phyloP scores from a whole-genome alignment of 2,888 invertebrate genomes.

The Boloria selene region DNA sequence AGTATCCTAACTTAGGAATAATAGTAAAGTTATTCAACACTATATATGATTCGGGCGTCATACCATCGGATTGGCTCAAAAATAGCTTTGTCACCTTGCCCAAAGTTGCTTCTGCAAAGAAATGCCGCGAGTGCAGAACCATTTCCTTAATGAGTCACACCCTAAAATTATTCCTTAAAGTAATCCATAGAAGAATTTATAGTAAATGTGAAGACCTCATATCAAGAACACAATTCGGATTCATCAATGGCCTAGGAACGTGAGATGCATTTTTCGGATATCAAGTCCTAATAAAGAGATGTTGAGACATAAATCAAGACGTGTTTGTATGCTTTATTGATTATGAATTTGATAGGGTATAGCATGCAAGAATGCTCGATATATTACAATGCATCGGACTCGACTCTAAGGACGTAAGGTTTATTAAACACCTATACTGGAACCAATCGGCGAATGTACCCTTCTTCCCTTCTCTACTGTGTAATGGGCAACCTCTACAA shows the following conservation, averaged over 20 bases:
- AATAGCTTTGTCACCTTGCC: conserved; percentile 15
- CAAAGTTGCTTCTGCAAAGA: conserved; percentile 1
- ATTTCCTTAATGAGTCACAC: conserved; percentile 15
- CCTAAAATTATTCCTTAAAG: background rate
- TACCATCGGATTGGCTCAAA: conserved; percentile 18
- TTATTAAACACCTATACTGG: background rate
- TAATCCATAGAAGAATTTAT: conserved; percentile 9
- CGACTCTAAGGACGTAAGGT: background rate
- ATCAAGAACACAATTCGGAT: conserved; percentile 3
- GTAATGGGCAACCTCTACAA: conserved; percentile 3
- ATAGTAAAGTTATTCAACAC: conserved; percentile 11
- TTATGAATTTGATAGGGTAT: no score
- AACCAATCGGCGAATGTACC: conserved; percentile 4
- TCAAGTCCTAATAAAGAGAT: conserved; percentile 6
- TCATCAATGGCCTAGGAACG: conserved; percentile 3
- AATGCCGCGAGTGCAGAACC: conserved; percentile 13
- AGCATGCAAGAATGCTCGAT: no score
- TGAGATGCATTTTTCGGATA: conserved; percentile 19
- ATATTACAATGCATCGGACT: no score
- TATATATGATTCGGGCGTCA: conserved; percentile 7
- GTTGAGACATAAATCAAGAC: conserved; percentile 16
- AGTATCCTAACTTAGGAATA: conserved; percentile 2
- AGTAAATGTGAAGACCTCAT: background rate
- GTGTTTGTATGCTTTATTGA: background rate
- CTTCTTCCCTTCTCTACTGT: background rate